phyloP scores from a whole-genome alignment of 2,888 invertebrate genomes.

The Dromius quadrimaculatus region DNA sequence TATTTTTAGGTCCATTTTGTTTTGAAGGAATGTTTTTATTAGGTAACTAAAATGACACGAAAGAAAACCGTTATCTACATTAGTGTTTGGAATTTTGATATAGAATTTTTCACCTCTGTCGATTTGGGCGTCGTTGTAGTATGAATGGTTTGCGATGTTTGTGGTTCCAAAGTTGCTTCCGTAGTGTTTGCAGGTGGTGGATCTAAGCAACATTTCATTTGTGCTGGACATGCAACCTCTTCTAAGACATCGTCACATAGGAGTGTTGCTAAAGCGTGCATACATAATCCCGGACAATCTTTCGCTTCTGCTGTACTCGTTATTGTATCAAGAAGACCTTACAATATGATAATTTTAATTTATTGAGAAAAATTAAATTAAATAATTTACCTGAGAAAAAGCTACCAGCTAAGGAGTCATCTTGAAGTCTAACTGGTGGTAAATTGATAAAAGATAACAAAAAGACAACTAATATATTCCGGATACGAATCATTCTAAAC shows the following conservation, averaged over 20 bases:
- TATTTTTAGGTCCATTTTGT: slow-evolving; percentile 37
- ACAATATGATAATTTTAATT: background rate
- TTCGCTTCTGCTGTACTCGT: slow-evolving; percentile 87
- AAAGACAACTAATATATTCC: slow-evolving; percentile 55
- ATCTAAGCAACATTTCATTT: slow-evolving; percentile 89
- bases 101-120: slow-evolving; percentile 56
- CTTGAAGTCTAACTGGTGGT: slow-evolving; percentile 68
- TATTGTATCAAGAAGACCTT: slow-evolving; percentile 86
- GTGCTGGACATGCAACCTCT: slow-evolving; percentile 82
- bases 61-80: background rate
- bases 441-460: slow-evolving; percentile 59
- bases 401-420: slow-evolving; percentile 85
- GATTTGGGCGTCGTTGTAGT: slow-evolving; percentile 57
- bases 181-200: slow-evolving; percentile 74
- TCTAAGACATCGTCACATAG: slow-evolving; percentile 89
- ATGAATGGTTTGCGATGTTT: slow-evolving; percentile 60
- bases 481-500: slow-evolving; percentile 36
- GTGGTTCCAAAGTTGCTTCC: slow-evolving; percentile 60
- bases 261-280: slow-evolving; percentile 86
- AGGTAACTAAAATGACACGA: slow-evolving; percentile 6
- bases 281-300: slow-evolving; percentile 91
- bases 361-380: background rate
- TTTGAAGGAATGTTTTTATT: slow-evolving; percentile 44
- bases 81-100: too few relatives aligned
- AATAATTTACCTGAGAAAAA: slow-evolving; percentile 80